phyloP scores from a whole-genome alignment of 2,113 vertebrate species.

The Syrrhaptes paradoxus region DNA sequence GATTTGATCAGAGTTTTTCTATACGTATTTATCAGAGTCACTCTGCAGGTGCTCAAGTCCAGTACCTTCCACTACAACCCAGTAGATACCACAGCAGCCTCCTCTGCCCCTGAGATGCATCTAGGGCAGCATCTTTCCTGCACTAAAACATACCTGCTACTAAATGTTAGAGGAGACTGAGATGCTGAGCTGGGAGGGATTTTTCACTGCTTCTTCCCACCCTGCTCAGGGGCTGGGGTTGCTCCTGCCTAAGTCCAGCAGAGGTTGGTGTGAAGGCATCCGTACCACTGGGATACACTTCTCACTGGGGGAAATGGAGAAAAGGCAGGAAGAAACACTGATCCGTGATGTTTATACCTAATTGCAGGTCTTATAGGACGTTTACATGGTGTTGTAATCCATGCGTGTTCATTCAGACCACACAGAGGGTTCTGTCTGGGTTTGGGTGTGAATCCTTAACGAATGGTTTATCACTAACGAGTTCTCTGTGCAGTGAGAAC shows the following conservation, averaged over 20 bases:
- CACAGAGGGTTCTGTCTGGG: background rate
- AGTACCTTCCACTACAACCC: background rate
- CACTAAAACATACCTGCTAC: background rate
- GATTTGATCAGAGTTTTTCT: constrained; percentile 10
- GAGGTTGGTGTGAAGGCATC: background rate
- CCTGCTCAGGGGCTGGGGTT: background rate
- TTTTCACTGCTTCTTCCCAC: background rate
- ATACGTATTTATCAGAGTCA: background rate
- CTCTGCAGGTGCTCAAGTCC: background rate
- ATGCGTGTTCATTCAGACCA: background rate
- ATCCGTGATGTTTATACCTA: background rate
- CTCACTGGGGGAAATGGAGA: background rate
- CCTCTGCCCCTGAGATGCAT: background rate
- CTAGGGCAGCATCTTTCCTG: background rate
- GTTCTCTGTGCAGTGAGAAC: background rate
- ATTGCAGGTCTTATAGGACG: background rate
- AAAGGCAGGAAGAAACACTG: background rate
- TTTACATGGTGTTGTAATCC: background rate
- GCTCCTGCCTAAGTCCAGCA: background rate
- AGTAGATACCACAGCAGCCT: background rate
- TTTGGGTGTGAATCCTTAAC: background rate
- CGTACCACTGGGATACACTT: no score
- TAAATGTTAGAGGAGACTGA: background rate
- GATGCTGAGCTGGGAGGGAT: background rate
- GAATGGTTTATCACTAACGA: background rate